Conservation (phyloP, 2,797 vertebrate genomes). For the Halcyon smyrnensis region DNA sequence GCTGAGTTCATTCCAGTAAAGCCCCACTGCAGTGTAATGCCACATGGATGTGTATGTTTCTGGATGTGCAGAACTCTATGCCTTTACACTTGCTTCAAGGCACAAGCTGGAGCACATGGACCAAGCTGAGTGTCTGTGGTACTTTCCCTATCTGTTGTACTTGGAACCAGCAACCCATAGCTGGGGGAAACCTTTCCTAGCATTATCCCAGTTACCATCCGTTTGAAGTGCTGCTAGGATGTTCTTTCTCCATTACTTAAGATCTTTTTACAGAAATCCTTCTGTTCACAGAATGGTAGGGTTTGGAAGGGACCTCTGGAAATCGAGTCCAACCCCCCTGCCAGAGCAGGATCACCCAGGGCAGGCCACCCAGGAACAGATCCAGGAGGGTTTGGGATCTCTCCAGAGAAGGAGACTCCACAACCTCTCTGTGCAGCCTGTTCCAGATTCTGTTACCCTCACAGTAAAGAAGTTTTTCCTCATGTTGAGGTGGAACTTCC, state of each 20-base stretch:
- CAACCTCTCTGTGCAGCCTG: too few relatives aligned
- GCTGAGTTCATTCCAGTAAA: background rate
- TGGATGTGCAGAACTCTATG: background rate
- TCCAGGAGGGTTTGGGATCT: too few relatives aligned
- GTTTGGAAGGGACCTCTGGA: too few relatives aligned
- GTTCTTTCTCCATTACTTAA: background rate
- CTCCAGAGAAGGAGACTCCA: too few relatives aligned
- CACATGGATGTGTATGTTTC: fast-evolving
- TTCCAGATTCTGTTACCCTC: too few relatives aligned
- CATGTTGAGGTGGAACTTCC: too few relatives aligned
- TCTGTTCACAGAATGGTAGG: background rate
- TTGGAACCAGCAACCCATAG: background rate
- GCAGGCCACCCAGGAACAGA: too few relatives aligned
- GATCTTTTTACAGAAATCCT: background rate
- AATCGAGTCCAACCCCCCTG: too few relatives aligned
- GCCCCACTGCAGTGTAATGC: background rate
- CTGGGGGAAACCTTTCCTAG: background rate
- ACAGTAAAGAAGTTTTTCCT: too few relatives aligned
- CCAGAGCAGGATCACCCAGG: too few relatives aligned
- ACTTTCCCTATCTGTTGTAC: background rate
- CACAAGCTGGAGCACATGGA: background rate
- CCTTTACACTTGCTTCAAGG: background rate
- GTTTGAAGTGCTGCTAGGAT: background rate
- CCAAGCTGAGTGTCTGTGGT: background rate
- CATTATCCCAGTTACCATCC: background rate